Conservation (phyloP, 64 coral and sea anemone species). For the Stichodactyla helianthus region DNA sequence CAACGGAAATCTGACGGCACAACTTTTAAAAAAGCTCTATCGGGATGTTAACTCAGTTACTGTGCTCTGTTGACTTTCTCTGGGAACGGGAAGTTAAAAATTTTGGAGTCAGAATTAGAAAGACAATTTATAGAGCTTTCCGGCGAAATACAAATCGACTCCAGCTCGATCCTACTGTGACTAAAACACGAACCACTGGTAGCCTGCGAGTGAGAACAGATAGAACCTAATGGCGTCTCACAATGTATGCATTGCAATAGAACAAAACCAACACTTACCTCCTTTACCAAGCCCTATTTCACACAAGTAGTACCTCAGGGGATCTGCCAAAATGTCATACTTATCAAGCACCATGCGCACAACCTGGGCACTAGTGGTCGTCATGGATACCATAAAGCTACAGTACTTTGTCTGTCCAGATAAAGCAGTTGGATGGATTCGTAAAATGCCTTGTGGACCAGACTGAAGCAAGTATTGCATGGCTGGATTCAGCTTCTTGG, state of each 20-base stretch:
- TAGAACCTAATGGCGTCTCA: no score
- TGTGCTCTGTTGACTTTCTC: no score
- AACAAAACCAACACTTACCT: constrained; percentile 39
- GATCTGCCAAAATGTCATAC: constrained; percentile 65
- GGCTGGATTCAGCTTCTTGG: constrained; percentile 69
- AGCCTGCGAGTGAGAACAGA: no score
- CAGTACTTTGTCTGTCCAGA: constrained; percentile 74
- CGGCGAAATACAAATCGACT: no score
- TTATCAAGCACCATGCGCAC: constrained; percentile 82
- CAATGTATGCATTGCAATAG: not conserved
- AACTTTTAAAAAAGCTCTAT: no score
- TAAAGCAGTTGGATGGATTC: constrained; percentile 74
- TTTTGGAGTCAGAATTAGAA: no score
- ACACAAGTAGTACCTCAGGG: constrained; percentile 61
- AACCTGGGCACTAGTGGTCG: constrained; percentile 85
- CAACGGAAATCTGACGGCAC: no score
- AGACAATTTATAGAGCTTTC: no score
- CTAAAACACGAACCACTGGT: no score
- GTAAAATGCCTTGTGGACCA: constrained; percentile 69
- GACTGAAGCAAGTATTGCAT: constrained; percentile 80
- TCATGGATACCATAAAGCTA: constrained; percentile 88
- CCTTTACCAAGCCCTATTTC: constrained; percentile 55
- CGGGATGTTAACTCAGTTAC: no score
- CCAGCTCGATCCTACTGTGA: no score
- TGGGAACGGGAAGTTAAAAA: no score